Evolutionary conservation across 2,113 vertebrate genomes (phyloP).

Genomic region (Corydoras sp.): DNA sequence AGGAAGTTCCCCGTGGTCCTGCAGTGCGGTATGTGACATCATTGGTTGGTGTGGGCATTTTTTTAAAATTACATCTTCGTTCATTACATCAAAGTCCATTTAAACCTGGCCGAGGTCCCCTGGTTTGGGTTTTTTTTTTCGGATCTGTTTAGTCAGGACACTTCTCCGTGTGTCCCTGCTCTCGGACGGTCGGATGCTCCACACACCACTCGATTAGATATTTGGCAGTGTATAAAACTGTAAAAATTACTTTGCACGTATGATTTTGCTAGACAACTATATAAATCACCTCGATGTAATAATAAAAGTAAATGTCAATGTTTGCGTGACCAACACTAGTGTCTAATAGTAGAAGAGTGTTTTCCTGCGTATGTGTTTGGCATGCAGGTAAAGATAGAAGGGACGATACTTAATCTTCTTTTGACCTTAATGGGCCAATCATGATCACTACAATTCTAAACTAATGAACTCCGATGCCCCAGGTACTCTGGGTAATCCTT

Average conservation of each 20-base stretch:
- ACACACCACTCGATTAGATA: conserved; percentile 5
- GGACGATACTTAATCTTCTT: not conserved
- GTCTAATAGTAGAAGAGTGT: conserved; percentile 24
- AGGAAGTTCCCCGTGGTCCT: conserved; percentile 31
- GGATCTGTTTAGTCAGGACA: too few relatives aligned
- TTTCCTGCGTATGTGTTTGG: conserved; percentile 27
- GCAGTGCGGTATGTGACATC: conserved; percentile 37
- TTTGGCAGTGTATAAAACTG: conserved; percentile 46
- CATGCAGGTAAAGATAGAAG: conserved; percentile 21
- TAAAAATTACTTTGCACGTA: conserved; percentile 34
- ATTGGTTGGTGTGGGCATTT: conserved; percentile 36
- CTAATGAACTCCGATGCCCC: not conserved
- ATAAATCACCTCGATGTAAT: conserved; percentile 29
- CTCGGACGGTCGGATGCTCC: conserved; percentile 12
- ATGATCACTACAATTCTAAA: not conserved
- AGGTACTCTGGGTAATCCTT: conserved; percentile 4
- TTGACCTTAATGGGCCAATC: not conserved
- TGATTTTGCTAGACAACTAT: conserved; percentile 32
- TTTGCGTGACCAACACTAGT: conserved; percentile 25
- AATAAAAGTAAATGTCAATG: conserved; percentile 1
- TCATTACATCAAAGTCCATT: conserved; percentile 5
- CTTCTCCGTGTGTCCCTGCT: not conserved
- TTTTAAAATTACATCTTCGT: conserved; percentile 3
- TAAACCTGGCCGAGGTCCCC: not conserved
- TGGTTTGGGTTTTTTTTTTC: too few relatives aligned